phyloP scores from a whole-genome alignment of 35 echinoderm and acorn worm species.

The Heliocidaris erythrogramma region DNA sequence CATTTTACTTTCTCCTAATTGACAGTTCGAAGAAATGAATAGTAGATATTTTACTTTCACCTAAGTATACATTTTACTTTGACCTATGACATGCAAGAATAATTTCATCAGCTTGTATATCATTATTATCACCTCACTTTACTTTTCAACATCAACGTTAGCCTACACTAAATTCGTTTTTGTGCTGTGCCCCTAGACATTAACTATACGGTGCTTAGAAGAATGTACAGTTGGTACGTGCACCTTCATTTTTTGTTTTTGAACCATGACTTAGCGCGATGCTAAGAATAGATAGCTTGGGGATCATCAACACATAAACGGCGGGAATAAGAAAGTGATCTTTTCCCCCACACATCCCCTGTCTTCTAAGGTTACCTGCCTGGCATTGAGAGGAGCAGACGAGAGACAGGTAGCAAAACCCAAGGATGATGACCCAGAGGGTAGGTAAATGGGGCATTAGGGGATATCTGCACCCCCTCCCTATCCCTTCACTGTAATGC shows the following conservation, averaged over 20 bases:
- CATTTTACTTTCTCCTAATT: no score
- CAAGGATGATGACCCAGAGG: neutral
- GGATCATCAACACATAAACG: neutral
- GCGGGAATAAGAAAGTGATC: neutral
- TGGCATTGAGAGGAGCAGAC: neutral
- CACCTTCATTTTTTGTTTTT: neutral
- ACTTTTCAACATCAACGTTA: no score
- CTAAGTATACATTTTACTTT: no score
- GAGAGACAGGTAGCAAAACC: neutral
- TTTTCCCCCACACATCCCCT: neutral
- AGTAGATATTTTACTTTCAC: no score
- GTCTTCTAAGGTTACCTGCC: neutral
- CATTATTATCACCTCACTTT: no score
- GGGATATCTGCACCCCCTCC: neutral
- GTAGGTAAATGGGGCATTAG: neutral
- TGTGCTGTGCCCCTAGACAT: no score
- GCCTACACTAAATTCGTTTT: no score
- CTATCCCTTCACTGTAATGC: neutral
- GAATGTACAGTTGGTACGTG: no score
- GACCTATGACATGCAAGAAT: no score
- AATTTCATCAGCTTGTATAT: no score
- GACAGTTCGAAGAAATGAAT: no score
- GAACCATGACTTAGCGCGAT: neutral
- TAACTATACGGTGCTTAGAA: no score
- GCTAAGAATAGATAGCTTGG: neutral